Base-by-base conservation (phyloP, 2,113 vertebrate species). In the Nannobrachium achirus region DNA sequence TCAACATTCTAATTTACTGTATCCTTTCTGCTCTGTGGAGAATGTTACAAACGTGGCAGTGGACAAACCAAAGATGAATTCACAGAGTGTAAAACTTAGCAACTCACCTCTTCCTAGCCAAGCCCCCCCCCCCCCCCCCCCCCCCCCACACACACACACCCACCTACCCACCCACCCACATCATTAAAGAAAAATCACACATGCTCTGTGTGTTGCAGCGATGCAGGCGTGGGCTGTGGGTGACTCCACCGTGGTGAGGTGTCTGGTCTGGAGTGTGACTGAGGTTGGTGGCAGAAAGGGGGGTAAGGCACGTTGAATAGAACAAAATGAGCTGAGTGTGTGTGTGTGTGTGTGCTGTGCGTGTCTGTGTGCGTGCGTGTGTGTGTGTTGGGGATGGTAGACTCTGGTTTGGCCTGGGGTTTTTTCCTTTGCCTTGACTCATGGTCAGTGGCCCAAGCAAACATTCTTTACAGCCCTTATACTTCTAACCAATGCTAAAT, bases 221-320 rank as follows among this genome's bases (percentile, higher is more conserved):
- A 13, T 56, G 72, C n/a, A n/a, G n/a, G n/a, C 42, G 81, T 76
- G 71, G 79, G 69, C 50, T 19, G 41, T 9, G 71, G 64, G 53
- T 75, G 77, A 71, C 72, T 81, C 60, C 51, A 55, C 48, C 15
- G 73, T 42, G 51, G 70, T 69, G 75, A 61, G 65, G 73, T 59
- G 75, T 78, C 63, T 62, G 48, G 25, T n/a, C n/a, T n/a, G n/a
- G n/a, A n/a, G n/a, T n/a, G n/a, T n/a, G n/a, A n/a, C n/a, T n/a
- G n/a, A n/a, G n/a, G n/a, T n/a, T n/a, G n/a, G n/a, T n/a, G n/a
- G n/a, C n/a, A n/a, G n/a, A n/a, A n/a, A n/a, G n/a, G n/a, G n/a
- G n/a, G n/a, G n/a, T n/a, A n/a, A n/a, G n/a, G n/a, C n/a, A n/a
- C n/a, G n/a, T n/a, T n/a, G n/a, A n/a, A n/a, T n/a, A n/a, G n/a